These are phyloP conservation scores for human (Homo sapiens) DNA, from an alignment of 2,113 vertebrate species.

Conservation along the genomic window DNA sequence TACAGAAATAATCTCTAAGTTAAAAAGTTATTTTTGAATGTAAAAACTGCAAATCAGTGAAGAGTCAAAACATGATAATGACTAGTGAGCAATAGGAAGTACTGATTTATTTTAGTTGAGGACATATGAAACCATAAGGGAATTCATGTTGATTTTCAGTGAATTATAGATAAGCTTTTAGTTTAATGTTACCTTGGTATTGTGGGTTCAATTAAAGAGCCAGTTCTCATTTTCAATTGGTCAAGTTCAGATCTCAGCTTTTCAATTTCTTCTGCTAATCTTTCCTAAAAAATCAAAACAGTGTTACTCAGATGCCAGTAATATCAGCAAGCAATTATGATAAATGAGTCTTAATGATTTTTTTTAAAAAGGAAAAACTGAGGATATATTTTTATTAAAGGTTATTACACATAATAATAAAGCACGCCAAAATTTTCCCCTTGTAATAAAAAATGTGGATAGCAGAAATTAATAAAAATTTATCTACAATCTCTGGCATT, in stretches of 20 bases:
- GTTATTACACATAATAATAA: background rate
- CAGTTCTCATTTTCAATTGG: slow-evolving; percentile 93
- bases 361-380: background rate
- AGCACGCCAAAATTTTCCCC: background rate
- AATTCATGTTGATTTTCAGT: background rate
- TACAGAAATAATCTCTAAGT: background rate
- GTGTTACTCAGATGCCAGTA: background rate
- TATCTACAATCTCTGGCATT: background rate
- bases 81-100: background rate
- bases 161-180: slow-evolving; percentile 26
- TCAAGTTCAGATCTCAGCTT: slow-evolving; percentile 96
- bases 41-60: background rate
- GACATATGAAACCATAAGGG: background rate
- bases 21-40: background rate
- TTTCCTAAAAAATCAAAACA: slow-evolving; percentile 86
- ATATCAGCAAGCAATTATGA: background rate
- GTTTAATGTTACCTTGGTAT: slow-evolving; percentile 91
- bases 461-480: background rate
- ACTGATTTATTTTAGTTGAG: background rate
- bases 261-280: slow-evolving; percentile 96
- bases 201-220: slow-evolving; percentile 95
- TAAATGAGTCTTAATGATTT: background rate
- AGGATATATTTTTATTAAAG: background rate
- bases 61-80: background rate
- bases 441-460: background rate